Conservation (phyloP, 1,140 invertebrate species). For the Thrips palmi region DNA sequence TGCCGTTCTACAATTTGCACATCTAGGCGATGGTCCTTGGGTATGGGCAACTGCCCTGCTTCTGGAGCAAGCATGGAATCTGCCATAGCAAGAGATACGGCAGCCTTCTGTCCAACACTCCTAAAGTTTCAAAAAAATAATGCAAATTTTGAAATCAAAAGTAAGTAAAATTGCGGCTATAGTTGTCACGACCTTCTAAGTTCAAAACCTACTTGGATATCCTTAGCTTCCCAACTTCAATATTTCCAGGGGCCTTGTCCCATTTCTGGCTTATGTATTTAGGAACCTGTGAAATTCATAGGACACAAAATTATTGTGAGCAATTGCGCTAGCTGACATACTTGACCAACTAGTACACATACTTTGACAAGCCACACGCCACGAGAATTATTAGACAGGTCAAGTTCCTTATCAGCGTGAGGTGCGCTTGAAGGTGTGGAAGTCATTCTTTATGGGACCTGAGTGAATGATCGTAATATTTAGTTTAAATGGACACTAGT, state of each 20-base stretch:
- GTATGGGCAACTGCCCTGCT: constrained; percentile 50
- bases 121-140: constrained; percentile 16
- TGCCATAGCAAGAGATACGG: constrained; percentile 47
- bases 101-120: constrained; percentile 41
- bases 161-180: constrained; percentile 2
- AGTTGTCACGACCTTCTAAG: constrained; percentile 4
- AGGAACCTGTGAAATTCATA: constrained; percentile 35
- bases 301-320: constrained; percentile 1
- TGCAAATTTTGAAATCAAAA: constrained; percentile 1
- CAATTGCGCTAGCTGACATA: neutral
- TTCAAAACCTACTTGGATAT: constrained; percentile 39
- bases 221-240: constrained; percentile 61
- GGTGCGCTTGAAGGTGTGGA: no score
- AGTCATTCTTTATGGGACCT: neutral
- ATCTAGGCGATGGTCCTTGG: constrained; percentile 78
- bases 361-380: constrained; percentile 95
- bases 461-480: neutral
- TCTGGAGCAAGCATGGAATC: constrained; percentile 51
- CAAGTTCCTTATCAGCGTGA: constrained; percentile 65
- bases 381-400: constrained; percentile 68
- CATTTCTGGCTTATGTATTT: constrained; percentile 87
- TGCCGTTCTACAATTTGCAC: constrained; percentile 75
- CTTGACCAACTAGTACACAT: constrained; percentile 3
- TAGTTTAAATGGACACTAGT: no score
- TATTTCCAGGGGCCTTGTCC: constrained; percentile 60